A percentile compares a stretch with the other conserved stretches of the same genome.
Conservation (phyloP, 2,113 vertebrate genomes). For the Caloenas nicobarica region DNA sequence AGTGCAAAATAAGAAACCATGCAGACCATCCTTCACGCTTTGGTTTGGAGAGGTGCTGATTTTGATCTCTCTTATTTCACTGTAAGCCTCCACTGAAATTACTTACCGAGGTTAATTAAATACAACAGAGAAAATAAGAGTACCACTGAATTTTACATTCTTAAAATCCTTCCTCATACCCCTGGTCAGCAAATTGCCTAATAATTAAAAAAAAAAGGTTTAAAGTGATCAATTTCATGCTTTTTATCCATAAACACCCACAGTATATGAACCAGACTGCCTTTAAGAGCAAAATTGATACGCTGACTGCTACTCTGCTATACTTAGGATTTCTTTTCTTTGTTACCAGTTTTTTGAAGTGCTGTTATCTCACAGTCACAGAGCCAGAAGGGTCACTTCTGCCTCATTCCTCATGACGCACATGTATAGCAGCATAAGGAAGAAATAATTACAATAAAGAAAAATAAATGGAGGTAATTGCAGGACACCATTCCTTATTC, state of each 20-base stretch:
- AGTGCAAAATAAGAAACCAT: not conserved
- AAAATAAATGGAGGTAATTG: not conserved
- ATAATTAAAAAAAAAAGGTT: not conserved
- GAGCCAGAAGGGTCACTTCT: slow-evolving; percentile 22
- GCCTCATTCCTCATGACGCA: not conserved
- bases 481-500: not conserved
- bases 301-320: not conserved
- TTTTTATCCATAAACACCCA: slow-evolving; percentile 26
- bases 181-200: not conserved
- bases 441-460: not conserved
- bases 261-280: not conserved
- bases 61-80: not conserved
- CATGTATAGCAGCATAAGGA: not conserved
- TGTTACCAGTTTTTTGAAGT: not conserved
- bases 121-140: not conserved
- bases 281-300: slow-evolving; percentile 10
- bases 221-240: not conserved
- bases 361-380: slow-evolving; percentile 23
- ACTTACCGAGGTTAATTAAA: not conserved
- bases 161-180: not conserved
- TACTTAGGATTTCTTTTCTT: not conserved
- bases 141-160: not conserved
- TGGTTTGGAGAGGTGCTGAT: not conserved
- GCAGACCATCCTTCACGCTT: not conserved
- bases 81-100: not conserved